Base-by-base conservation (phyloP, 2,113 vertebrate species). In the Elephas maximus region DNA sequence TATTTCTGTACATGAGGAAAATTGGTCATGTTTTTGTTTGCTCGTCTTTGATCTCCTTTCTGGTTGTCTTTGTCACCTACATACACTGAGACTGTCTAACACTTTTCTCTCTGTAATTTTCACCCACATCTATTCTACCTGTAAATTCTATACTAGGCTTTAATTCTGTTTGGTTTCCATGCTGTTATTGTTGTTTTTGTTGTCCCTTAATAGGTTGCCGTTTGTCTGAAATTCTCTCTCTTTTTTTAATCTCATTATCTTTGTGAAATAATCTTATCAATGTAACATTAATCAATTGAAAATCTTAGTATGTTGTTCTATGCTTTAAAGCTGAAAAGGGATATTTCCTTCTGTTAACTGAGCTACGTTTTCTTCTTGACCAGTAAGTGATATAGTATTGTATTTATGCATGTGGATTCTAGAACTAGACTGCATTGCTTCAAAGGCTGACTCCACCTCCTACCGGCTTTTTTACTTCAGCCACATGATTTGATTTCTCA, bases 71-170 rank as follows among this genome's bases (percentile, higher is more conserved):
- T 86, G 8, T 77, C 28, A 63, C 51, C 21, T n/a, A n/a, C 48
- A 51, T 62, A 65, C 67, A 86, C 48, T 65, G 37, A 0, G 93
- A 85, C 67, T 69, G n/a, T 41, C 15, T 33, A 62, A 10, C 62
- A 41, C 11, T 51, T 86, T 81, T 81, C 26, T 62, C 26, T n/a
- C 30, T 93, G 18, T 95, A 86, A 62, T 63, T 79, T 95, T 90
- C 48, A 65, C 6, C 0, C 1, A 53, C 8, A 82, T 33, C 2
- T 4, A 8, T 90, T 81, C 33, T 89, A 6, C n/a, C 71, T 81
- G 62, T 86, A 60, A 76, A n/a, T 53, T 90, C 26, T 51, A 62
- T 8, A 23, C 88, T 24, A 80, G 9, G 14, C 6, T 63, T 91
- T 86, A 44, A 63, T 91, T 94, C 28, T 26, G 2, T 51, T 51